phyloP scores from a whole-genome alignment of 2,113 vertebrate genomes.

The Bufo gargarizans region DNA sequence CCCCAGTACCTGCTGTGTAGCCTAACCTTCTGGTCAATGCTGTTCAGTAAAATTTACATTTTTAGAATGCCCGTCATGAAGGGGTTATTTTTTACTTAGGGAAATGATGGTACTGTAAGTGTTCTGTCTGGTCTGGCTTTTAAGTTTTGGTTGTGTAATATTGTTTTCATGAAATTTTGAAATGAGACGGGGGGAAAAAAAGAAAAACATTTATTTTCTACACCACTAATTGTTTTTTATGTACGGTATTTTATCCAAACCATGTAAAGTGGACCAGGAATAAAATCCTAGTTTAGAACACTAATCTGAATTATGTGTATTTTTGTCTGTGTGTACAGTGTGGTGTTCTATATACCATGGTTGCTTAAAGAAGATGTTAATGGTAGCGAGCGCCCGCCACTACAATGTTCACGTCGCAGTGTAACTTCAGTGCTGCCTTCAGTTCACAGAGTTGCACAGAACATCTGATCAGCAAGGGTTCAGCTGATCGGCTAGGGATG shows the following conservation, averaged over 20 bases:
- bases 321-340: no score
- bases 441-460: no score
- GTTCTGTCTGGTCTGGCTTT: neutral
- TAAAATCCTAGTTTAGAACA: constrained; percentile 32
- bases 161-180: neutral
- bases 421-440: no score
- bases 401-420: no score
- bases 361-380: no score
- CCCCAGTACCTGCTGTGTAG: neutral
- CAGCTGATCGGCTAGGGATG: no score
- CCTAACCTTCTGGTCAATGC: neutral
- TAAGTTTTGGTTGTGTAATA: neutral
- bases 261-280: constrained; percentile 15
- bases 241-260: neutral
- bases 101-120: constrained; percentile 21
- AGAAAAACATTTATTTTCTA: constrained; percentile 28
- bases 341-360: no score
- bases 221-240: constrained; percentile 31
- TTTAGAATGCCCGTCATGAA: neutral
- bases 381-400: no score
- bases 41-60: neutral
- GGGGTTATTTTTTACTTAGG: neutral
- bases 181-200: no score
- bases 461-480: no score
- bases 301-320: neutral